Evolutionary conservation across 2,888 invertebrate genomes (phyloP), one percentile per base, ranked within the genome.

Genomic region (Stegana nigrithorax): DNA sequence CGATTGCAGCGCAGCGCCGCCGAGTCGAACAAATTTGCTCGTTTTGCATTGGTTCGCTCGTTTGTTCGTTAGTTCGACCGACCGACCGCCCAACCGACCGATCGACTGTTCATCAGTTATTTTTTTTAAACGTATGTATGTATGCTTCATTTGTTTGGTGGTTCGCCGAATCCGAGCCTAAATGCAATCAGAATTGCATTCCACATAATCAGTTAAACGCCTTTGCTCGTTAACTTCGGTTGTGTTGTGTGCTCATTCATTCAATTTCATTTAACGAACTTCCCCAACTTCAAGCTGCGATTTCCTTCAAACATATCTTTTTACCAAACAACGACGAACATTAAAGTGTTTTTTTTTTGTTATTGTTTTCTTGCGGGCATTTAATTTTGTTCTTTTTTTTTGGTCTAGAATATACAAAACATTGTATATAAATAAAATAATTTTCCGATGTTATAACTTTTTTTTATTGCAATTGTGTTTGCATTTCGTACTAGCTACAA

Each of bases 211-310:
- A 82, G 83, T 82, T 77, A 78, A 83, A 77, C 81, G 80, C 75
- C 73, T 81, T 75, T 75, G 73, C 81, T 81, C 81, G 81, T 78
- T 73, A 73, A 72, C 73, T 75, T 73, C 83, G 81, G 81, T 81
- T 81, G 79, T 81, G 74, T 73, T 71, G 69, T 75, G 57, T 50
- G 26, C 60, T 44, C 56, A 14, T 44, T 62, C 27, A 59, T 12
- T 51, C 5, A 23, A 51, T 27, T 26, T 42, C 21, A 4, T 45
- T 17, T 21, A 21, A 2, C 5, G 6, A 32, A 1, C 32, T 6
- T 25, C n/a, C 14, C 32, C 53, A 53, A 29, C 19, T 27, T n/a
- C n/a, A 26, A 27, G n/a, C n/a, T n/a, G n/a, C n/a, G n/a, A n/a
- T n/a, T n/a, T n/a, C n/a, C n/a, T n/a, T n/a, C n/a, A n/a, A n/a